Evolutionary conservation across 2,888 invertebrate species (phyloP).

Genomic region (Drosophila multiciliata): DNA sequence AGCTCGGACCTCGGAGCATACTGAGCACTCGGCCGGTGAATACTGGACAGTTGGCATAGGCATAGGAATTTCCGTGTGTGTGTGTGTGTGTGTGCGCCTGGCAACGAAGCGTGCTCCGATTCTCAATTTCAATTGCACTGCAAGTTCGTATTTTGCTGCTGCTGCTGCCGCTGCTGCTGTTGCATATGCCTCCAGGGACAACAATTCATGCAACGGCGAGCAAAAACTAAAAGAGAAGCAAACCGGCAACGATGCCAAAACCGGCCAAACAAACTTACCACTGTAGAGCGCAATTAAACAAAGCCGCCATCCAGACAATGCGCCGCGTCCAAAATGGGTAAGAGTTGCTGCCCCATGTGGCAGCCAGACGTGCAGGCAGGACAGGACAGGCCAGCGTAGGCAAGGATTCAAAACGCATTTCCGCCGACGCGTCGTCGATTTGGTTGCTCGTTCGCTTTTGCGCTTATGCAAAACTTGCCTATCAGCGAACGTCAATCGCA

Average conservation of each 20-base stretch:
- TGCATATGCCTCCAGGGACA: constrained; percentile 78
- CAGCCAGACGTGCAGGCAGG: constrained; percentile 18
- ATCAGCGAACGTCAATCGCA: constrained; percentile 65
- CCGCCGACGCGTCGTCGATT: constrained; percentile 55
- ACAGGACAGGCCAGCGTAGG: constrained; percentile 2
- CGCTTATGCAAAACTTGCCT: constrained; percentile 70
- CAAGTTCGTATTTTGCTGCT: constrained; percentile 17
- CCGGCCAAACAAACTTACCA: constrained; percentile 28
- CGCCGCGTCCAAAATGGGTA: constrained; percentile 52
- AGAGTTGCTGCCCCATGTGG: constrained; percentile 46
- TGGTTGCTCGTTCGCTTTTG: constrained; percentile 49
- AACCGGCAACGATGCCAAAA: constrained; percentile 26
- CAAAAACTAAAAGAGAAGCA: constrained; percentile 34
- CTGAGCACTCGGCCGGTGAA: background rate
- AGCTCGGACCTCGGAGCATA: constrained; percentile 16
- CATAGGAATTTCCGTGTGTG: constrained; percentile 64
- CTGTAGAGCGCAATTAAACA: constrained; percentile 75
- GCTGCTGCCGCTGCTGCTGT: constrained; percentile 13
- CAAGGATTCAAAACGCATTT: constrained; percentile 77
- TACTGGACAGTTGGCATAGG: constrained; percentile 34
- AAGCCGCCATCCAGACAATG: constrained; percentile 68
- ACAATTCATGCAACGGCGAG: constrained; percentile 55
- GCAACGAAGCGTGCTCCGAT: constrained; percentile 75
- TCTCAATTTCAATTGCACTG: constrained; percentile 72
- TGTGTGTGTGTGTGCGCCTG: constrained; percentile 11